These are phyloP conservation scores for Thysanoteuthis rhombus DNA, from an alignment of 2,888 invertebrate genomes.

Conservation along the genomic window DNA sequence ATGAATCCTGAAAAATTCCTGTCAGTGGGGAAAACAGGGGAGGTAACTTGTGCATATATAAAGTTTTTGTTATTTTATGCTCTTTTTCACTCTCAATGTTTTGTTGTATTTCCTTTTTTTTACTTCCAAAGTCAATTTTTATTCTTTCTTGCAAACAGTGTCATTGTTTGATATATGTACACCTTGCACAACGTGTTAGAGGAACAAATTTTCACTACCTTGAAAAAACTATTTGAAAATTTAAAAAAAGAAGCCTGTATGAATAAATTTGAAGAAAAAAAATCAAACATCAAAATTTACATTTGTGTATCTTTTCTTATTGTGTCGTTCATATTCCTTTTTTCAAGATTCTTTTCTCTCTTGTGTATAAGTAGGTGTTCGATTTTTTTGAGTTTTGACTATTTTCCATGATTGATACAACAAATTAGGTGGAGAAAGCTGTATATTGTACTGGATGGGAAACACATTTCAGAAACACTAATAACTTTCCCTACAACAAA, in stretches of 20 bases:
- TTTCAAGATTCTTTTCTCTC: too few species aligned
- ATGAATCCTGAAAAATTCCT: background rate
- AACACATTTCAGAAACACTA: too few species aligned
- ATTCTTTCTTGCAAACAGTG: background rate
- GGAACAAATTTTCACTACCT: background rate
- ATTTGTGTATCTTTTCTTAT: background rate
- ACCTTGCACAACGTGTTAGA: background rate
- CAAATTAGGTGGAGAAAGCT: too few species aligned
- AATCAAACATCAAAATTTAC: background rate
- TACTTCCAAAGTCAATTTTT: background rate
- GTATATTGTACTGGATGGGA: too few species aligned
- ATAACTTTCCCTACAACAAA: too few species aligned
- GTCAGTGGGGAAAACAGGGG: background rate
- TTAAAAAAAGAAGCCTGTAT: background rate
- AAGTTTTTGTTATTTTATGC: slow-evolving; percentile 12
- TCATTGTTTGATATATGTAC: background rate
- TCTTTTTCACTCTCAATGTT: background rate
- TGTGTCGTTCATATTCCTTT: too few species aligned
- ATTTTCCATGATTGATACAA: too few species aligned
- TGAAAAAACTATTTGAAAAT: background rate
- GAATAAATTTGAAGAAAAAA: slow-evolving; percentile 1
- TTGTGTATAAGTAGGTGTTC: too few species aligned
- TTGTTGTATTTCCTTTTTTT: background rate
- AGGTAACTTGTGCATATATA: background rate
- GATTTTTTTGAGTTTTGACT: too few species aligned